Conservation (phyloP, 1,140 invertebrate genomes). For the Dinoponera quadriceps region DNA sequence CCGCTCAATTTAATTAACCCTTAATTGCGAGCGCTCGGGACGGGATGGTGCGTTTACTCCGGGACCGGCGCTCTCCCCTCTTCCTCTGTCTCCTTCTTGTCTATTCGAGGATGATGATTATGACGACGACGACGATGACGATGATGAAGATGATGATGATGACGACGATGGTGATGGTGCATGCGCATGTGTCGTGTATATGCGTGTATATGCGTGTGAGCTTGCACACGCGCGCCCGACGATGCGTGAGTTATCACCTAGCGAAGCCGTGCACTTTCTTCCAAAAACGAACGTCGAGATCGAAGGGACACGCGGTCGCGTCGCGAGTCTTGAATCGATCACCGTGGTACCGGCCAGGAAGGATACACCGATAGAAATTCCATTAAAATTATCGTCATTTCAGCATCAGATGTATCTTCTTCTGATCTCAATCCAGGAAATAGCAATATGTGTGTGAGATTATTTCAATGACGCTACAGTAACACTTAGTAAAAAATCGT, state of each 20-base stretch:
- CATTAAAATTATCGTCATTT: too few species aligned
- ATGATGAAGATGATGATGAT: background rate
- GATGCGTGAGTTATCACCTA: constrained; percentile 48
- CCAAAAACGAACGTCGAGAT: constrained; percentile 24
- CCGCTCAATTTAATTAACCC: constrained; percentile 83
- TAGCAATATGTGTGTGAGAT: too few species aligned
- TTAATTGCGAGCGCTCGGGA: constrained; percentile 75
- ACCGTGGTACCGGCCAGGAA: too few species aligned
- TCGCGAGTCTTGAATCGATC: background rate
- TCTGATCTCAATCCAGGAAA: too few species aligned
- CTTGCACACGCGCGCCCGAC: constrained; percentile 12
- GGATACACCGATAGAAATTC: too few species aligned
- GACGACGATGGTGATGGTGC: background rate
- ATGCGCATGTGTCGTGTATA: too few species aligned
- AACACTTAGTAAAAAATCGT: too few species aligned
- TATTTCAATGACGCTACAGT: too few species aligned
- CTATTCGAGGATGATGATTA: constrained; percentile 58
- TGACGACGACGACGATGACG: constrained; percentile 40
- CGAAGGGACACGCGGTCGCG: background rate
- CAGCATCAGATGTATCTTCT: too few species aligned
- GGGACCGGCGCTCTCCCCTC: constrained; percentile 26
- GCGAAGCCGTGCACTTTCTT: constrained; percentile 32
- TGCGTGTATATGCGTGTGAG: background rate
- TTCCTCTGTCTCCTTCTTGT: constrained; percentile 23
- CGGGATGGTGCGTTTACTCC: constrained; percentile 59